phyloP scores from a whole-genome alignment of 2,113 vertebrate species.

The Tiliqua scincoides region DNA sequence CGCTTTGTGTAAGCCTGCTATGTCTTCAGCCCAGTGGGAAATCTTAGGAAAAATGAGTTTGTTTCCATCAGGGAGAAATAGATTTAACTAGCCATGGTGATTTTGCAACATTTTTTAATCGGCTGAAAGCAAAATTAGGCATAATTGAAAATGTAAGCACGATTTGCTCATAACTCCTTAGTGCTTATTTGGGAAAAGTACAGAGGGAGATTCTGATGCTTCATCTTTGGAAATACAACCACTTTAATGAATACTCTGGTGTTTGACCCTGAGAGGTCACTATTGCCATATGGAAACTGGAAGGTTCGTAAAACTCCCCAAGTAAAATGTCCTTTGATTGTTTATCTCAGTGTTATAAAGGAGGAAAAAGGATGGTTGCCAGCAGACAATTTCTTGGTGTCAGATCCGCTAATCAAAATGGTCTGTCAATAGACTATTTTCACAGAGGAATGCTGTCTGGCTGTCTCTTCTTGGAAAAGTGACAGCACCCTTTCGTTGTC shows the following conservation, averaged over 20 bases:
- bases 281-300: slow-evolving; percentile 34
- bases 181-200: background rate
- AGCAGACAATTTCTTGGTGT: slow-evolving; percentile 61
- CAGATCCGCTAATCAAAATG: slow-evolving; percentile 57
- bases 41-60: background rate
- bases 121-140: background rate
- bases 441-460: slow-evolving; percentile 51
- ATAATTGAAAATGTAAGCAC: background rate
- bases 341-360: slow-evolving; percentile 45
- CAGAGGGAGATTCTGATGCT: slow-evolving; percentile 1
- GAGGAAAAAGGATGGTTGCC: slow-evolving; percentile 44
- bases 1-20: background rate
- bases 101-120: background rate
- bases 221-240: slow-evolving; percentile 23
- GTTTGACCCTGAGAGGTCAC: slow-evolving; percentile 9
- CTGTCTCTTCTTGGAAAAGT: slow-evolving; percentile 54
- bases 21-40: background rate
- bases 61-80: background rate
- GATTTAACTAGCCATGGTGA: background rate
- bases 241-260: slow-evolving; percentile 6
- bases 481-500: slow-evolving; percentile 65
- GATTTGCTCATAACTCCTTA: background rate
- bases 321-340: slow-evolving; percentile 50
- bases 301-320: slow-evolving; percentile 48
- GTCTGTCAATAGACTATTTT: slow-evolving; percentile 60